Conservation (phyloP, 2,113 vertebrate species). For the Oryzias woworae region DNA sequence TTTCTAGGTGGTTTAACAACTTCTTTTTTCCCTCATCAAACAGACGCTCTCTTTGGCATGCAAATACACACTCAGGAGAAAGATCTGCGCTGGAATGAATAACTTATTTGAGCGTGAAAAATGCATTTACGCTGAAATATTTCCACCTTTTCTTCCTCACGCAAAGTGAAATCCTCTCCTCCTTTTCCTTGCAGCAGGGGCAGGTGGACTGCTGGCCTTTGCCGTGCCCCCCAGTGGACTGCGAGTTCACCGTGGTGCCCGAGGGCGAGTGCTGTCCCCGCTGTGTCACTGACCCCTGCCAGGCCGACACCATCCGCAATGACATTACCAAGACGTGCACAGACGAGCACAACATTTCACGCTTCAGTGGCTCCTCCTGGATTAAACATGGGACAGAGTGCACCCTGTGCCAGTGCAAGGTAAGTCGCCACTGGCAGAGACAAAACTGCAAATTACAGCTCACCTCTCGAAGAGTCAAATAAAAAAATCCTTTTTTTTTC, state of each 20-base stretch:
- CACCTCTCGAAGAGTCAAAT: no score
- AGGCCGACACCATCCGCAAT: constrained; percentile 89
- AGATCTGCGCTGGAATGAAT: constrained; percentile 36
- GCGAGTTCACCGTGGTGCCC: constrained; percentile 90
- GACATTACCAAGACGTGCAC: constrained; percentile 96
- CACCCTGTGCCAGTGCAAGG: constrained; percentile 95
- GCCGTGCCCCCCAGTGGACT: constrained; percentile 87
- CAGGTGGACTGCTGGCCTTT: constrained; percentile 98
- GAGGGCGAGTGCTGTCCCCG: constrained; percentile 93
- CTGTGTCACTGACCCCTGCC: constrained; percentile 93
- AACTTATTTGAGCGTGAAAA: constrained; percentile 21
- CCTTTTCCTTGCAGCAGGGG: constrained; percentile 80
- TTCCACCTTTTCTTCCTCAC: neutral
- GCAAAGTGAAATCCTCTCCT: constrained; percentile 3
- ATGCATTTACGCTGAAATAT: constrained; percentile 12
- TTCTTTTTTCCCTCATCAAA: constrained; percentile 27
- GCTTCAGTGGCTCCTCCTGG: constrained; percentile 97
- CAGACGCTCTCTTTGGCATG: constrained; percentile 35
- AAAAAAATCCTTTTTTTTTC: no score
- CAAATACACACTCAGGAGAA: constrained; percentile 59
- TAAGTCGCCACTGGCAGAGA: constrained; percentile 28
- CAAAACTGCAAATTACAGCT: constrained; percentile 13
- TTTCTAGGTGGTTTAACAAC: constrained; percentile 49
- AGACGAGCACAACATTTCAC: constrained; percentile 90
- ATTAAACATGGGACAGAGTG: constrained; percentile 96